Percentiles rank a stretch among this genome's conserved stretches.
phyloP scores from a whole-genome alignment of 2,797 vertebrate species.

The Lutjanus campechanus region DNA sequence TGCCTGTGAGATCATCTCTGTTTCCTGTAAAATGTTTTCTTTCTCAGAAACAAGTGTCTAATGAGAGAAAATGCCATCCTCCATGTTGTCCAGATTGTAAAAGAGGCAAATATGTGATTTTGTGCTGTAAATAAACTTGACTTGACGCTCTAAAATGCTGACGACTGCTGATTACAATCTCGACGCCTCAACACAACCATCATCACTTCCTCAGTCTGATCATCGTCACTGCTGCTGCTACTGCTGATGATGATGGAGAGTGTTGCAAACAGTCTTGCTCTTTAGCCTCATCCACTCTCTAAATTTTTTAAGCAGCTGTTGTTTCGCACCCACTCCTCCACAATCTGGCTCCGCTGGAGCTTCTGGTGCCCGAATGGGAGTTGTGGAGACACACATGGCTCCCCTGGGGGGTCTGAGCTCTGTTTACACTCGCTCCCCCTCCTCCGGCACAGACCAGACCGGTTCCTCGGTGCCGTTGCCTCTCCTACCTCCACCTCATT shows the following conservation, averaged over 20 bases:
- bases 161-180: not conserved
- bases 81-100: not conserved
- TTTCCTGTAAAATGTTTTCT: not conserved
- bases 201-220: not conserved
- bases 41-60: not conserved
- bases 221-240: not conserved
- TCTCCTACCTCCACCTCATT: conserved; percentile 66
- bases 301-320: conserved; percentile 77
- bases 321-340: conserved; percentile 65
- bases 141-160: not conserved
- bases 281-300: conserved; percentile 37
- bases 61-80: not conserved
- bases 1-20: not conserved
- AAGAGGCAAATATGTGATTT: not conserved
- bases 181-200: conserved; percentile 11
- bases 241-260: conserved; percentile 2
- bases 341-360: conserved; percentile 65
- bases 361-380: conserved; percentile 37
- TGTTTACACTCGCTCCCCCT: conserved; percentile 46
- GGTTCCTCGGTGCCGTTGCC: conserved; percentile 40
- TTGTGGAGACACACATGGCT: conserved; percentile 8
- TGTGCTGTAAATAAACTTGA: conserved; percentile 7
- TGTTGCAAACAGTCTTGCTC: conserved; percentile 13
- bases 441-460: conserved; percentile 47
- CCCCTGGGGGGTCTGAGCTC: conserved; percentile 56